These are phyloP conservation scores for Odontomyia ornata DNA, from an alignment of 2,888 invertebrate genomes.

Conservation along the genomic window DNA sequence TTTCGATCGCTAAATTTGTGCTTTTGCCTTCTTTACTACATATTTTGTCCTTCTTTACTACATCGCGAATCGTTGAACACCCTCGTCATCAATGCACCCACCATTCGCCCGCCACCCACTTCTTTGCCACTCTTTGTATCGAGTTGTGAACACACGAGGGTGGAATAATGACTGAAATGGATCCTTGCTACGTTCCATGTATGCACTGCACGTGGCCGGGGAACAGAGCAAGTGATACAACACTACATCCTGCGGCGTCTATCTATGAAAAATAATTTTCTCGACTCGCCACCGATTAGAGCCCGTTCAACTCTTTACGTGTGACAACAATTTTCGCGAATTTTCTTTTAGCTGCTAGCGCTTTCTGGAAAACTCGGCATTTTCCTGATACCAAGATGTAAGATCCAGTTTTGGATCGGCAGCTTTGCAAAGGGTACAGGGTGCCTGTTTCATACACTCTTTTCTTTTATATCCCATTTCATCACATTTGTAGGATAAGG, in stretches of 20 bases:
- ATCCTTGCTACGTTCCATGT: slow-evolving; percentile 33
- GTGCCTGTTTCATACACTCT: too few relatives aligned
- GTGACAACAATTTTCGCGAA: slow-evolving; percentile 44
- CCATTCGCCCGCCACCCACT: background rate
- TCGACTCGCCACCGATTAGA: slow-evolving; percentile 44
- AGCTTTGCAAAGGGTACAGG: too few relatives aligned
- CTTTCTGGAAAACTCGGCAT: too few relatives aligned
- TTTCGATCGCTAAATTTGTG: too few relatives aligned
- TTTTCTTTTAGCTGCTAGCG: too few relatives aligned
- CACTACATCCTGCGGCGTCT: slow-evolving; percentile 22
- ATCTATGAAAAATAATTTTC: slow-evolving; percentile 32
- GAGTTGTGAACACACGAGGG: slow-evolving; percentile 29
- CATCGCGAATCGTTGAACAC: slow-evolving; percentile 19
- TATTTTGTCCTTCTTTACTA: too few relatives aligned
- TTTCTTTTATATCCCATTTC: too few relatives aligned
- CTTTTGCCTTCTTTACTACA: too few relatives aligned
- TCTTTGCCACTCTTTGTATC: background rate
- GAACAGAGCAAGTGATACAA: background rate
- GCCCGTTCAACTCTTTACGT: slow-evolving; percentile 47
- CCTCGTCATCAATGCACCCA: slow-evolving; percentile 40
- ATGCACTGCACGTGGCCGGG: slow-evolving; percentile 7
- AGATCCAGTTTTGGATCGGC: too few relatives aligned
- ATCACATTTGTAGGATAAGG: too few relatives aligned
- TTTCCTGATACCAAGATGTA: too few relatives aligned
- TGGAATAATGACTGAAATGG: slow-evolving; percentile 43